Evolutionary conservation across 23 tunicate species (phyloP).

Genomic region (Trididemnum clinides): DNA sequence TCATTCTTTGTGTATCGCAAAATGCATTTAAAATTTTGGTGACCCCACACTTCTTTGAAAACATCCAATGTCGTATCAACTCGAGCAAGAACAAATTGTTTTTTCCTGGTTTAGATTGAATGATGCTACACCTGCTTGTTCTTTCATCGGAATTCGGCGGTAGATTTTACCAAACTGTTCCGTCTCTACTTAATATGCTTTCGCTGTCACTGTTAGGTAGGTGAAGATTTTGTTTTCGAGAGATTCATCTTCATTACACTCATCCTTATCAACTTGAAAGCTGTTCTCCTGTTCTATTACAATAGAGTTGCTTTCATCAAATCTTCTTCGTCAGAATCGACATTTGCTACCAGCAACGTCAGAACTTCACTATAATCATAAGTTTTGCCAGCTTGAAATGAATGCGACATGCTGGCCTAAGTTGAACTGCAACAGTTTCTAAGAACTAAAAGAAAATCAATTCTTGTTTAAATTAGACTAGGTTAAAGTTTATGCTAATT

Average conservation of each 20-base stretch:
- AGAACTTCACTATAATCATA: conserved; percentile 10
- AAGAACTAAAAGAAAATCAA: background rate
- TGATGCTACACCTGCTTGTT: too few relatives aligned
- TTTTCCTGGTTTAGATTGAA: conserved; percentile 11
- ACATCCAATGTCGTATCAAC: too few relatives aligned
- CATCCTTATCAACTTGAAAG: conserved; percentile 10
- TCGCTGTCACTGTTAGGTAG: conserved; percentile 6
- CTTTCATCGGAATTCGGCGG: conserved; percentile 3
- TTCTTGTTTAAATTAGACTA: background rate
- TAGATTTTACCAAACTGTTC: conserved; percentile 14
- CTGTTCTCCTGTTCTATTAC: conserved; percentile 11
- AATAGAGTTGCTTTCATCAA: conserved; percentile 6
- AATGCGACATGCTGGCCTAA: background rate
- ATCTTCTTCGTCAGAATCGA: conserved; percentile 6
- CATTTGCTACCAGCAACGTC: conserved; percentile 20
- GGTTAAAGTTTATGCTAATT: background rate
- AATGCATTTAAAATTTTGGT: conserved; percentile 17
- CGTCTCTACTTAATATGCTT: conserved; percentile 30
- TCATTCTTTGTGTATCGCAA: conserved; percentile 8
- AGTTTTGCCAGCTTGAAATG: background rate
- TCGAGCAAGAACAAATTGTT: conserved; percentile 17
- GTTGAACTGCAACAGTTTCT: too few relatives aligned
- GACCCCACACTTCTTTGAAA: conserved; percentile 32
- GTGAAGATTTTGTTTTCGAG: conserved; percentile 14
- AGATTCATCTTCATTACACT: conserved; percentile 8